Evolutionary conservation across 1,140 invertebrate genomes (phyloP), one percentile per base, ranked within the genome.

Genomic region (Ostrea denselamellosa): DNA sequence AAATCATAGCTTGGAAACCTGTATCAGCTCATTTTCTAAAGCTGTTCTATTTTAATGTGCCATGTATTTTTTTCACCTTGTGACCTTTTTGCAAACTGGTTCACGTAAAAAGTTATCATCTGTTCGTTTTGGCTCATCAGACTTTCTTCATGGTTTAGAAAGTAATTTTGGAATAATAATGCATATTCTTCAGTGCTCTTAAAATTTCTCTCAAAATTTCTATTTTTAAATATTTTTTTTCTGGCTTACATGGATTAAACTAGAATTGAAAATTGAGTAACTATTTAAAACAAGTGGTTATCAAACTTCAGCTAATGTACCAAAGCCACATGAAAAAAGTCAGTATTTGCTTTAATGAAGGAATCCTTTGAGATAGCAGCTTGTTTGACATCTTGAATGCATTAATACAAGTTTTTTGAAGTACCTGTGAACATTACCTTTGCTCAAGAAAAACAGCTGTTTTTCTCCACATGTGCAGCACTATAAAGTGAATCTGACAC

Each of bases 361-460:
- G 68, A 77, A 77, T 34, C 68, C 25, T 77, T 77, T 77, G 68
- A 77, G 68, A 77, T 77, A 28, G 22, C 22, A 25, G 68, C 68
- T 77, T 77, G 68, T 77, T 77, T 77, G 68, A 77, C 68, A 77
- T 77, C 68, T 77, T 77, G 68, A 77, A 77, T 77, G 68, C 68
- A 77, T 77, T 77, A 77, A 77, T 77, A 77, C 68, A 77, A 77
- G 22, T 77, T 77, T 56, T 77, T 77, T 77, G 68, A 77, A 77
- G 68, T 77, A 77, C 68, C 68, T 77, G 68, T 77, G 68, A 77
- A 77, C 68, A 77, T 77, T 77, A 77, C 68, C 68, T 77, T 77
- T 77, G 68, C 68, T 77, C 68, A 77, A 25, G 68, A 77, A 25
- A 77, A 77, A 77, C 68, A 77, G 68, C 68, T 77, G 68, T 77